phyloP scores from a whole-genome alignment of 2,888 invertebrate species.

The Chrysodeixis includens region DNA sequence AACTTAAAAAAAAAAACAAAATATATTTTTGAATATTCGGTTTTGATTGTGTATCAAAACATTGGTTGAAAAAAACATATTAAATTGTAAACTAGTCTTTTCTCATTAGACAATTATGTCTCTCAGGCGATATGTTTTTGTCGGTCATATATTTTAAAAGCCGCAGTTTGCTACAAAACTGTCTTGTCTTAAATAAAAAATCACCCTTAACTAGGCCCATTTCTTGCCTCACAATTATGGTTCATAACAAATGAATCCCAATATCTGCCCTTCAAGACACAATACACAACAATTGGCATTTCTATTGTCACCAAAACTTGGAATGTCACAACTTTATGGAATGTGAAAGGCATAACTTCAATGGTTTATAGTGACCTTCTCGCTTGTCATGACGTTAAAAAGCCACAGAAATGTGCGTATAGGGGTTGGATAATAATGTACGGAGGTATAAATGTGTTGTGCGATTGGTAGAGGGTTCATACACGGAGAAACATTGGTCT shows the following conservation, averaged over 20 bases:
- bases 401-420: slow-evolving; percentile 45
- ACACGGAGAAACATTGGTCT: neutral
- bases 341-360: slow-evolving; percentile 49
- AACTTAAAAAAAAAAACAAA: no score
- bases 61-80: no score
- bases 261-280: slow-evolving; percentile 5
- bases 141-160: no score
- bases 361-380: slow-evolving; percentile 47
- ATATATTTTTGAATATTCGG: no score
- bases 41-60: no score
- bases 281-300: slow-evolving; percentile 52
- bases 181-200: no score
- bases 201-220: no score
- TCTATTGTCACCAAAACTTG: slow-evolving; percentile 30
- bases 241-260: neutral
- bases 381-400: slow-evolving; percentile 54
- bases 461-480: slow-evolving; percentile 22
- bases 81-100: no score
- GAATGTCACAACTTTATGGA: slow-evolving; percentile 45
- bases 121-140: no score
- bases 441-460: slow-evolving; percentile 33
- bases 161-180: no score
- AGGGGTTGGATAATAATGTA: slow-evolving; percentile 45
- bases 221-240: no score
- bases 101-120: no score